Evolutionary conservation across 2,113 vertebrate species (phyloP).

Genomic region (Rhinopomastus cyanomelas): DNA sequence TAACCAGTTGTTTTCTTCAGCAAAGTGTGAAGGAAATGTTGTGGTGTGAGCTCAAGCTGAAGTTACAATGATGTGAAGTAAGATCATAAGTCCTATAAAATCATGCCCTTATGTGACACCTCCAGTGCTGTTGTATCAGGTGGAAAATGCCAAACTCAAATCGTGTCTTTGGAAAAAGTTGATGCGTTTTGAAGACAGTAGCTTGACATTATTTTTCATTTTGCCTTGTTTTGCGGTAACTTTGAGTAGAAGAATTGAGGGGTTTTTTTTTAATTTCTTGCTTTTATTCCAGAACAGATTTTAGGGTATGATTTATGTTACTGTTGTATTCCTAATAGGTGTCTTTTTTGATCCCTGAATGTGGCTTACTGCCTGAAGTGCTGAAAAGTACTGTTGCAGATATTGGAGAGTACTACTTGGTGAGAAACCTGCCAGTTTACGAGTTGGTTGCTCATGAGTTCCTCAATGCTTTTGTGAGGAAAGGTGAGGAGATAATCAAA

Average conservation of each 20-base stretch:
- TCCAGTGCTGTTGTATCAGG: not conserved
- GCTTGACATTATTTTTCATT: not conserved
- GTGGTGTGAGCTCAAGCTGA: not conserved
- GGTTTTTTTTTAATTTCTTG: not conserved
- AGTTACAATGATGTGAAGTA: not conserved
- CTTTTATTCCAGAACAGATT: not conserved
- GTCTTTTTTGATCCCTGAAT: constrained; percentile 88
- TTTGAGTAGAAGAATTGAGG: not conserved
- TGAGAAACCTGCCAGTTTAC: constrained; percentile 79
- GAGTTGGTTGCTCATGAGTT: constrained; percentile 80
- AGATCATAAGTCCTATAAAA: not conserved
- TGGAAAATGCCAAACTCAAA: not conserved
- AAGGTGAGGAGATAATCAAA: constrained; percentile 78
- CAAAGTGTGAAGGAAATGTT: not conserved
- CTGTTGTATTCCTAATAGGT: constrained; percentile 73
- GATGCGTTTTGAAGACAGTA: not conserved
- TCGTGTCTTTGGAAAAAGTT: not conserved
- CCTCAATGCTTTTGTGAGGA: constrained; percentile 78
- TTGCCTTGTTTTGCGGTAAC: not conserved
- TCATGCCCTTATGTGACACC: not conserved
- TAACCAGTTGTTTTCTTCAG: not conserved
- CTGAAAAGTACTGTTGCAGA: constrained; percentile 72
- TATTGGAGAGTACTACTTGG: constrained; percentile 81
- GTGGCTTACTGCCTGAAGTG: constrained; percentile 76
- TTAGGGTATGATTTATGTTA: not conserved